Base-by-base conservation (phyloP, 2,888 invertebrate genomes). In the Sussaba pulchella region DNA sequence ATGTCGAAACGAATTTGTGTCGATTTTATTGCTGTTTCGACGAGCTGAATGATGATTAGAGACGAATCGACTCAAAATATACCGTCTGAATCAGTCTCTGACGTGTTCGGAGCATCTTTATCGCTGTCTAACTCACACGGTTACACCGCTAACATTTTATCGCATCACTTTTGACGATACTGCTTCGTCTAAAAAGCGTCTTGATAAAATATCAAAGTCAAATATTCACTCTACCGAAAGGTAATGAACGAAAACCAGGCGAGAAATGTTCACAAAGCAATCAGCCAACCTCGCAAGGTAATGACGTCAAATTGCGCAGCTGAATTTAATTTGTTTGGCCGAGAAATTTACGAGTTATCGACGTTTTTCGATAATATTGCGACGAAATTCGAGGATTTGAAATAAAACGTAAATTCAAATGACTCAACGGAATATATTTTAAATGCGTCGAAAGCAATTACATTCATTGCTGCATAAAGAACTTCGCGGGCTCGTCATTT, bases 41-140 rank as follows among this genome's bases (percentile, higher is more conserved):
- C 50, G 50, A 67, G 39, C 50, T 39, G 39, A 52, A 39, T 52
- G 21, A 41, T n/a, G 41, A 45, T 47, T 57, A 67, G 64, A 64
- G 36, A 45, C 21, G 12, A 50, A 76, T 69, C 54, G 63, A 76
- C n/a, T n/a, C 39, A 54, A 47, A 43, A 45, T 39, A 57, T 36
- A 57, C 26, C 52, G 57, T 50, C 57, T 64, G 43, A 57, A 31
- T 36, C 45, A 45, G 31, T 43, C 12, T 43, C 66, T 80, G 79
- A 75, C 79, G 79, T 80, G 79, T 70, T 52, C 52, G 52, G 36
- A 50, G 66, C 71, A 66, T 45, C 64, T 54, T 43, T 69, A 24
- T 12, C 14, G 41, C 54, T 17, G 24, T 43, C 14, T n/a, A 69
- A n/a, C n/a, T n/a, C n/a, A n/a, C n/a, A n/a, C n/a, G n/a, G n/a